These are phyloP conservation scores for Orussus abietinus DNA, from an alignment of 1,140 invertebrate genomes.

Conservation along the genomic window DNA sequence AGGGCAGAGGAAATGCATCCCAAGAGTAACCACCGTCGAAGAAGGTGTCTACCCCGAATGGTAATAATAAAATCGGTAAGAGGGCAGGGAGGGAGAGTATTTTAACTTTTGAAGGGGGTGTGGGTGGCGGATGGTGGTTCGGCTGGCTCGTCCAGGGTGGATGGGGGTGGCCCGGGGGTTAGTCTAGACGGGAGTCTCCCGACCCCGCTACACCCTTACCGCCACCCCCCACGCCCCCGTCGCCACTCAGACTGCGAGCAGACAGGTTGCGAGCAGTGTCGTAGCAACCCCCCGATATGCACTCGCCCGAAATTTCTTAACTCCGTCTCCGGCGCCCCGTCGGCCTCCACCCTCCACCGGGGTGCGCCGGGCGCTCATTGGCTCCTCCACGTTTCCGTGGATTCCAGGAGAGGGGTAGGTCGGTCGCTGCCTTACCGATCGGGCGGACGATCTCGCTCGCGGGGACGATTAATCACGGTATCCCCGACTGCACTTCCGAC, in stretches of 20 bases:
- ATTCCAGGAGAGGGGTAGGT: too few relatives aligned
- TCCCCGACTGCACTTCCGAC: too few relatives aligned
- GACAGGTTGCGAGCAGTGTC: slow-evolving; percentile 47
- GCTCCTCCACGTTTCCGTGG: too few relatives aligned
- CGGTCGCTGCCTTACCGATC: too few relatives aligned
- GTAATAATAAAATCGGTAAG: slow-evolving; percentile 47
- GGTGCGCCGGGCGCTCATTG: too few relatives aligned
- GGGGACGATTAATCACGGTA: too few relatives aligned
- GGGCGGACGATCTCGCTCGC: too few relatives aligned
- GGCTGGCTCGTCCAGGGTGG: slow-evolving; percentile 43
- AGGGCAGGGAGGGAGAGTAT: slow-evolving; percentile 38
- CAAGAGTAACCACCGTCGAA: slow-evolving; percentile 8
- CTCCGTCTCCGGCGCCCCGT: slow-evolving; percentile 8
- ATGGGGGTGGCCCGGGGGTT: slow-evolving; percentile 25
- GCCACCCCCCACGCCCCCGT: slow-evolving; percentile 31
- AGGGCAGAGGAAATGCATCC: neutral
- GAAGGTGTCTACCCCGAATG: slow-evolving; percentile 36
- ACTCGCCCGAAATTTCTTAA: slow-evolving; percentile 44
- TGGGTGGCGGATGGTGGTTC: slow-evolving; percentile 36
- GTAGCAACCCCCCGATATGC: slow-evolving; percentile 36
- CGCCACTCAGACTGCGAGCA: slow-evolving; percentile 43
- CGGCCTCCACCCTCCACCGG: neutral
- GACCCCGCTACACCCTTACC: slow-evolving; percentile 23
- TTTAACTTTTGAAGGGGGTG: slow-evolving; percentile 46
- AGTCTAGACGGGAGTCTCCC: slow-evolving; percentile 47